Evolutionary conservation across 2,888 invertebrate species (phyloP), one percentile per base, ranked within the genome.

Genomic region (Dicycla oo): DNA sequence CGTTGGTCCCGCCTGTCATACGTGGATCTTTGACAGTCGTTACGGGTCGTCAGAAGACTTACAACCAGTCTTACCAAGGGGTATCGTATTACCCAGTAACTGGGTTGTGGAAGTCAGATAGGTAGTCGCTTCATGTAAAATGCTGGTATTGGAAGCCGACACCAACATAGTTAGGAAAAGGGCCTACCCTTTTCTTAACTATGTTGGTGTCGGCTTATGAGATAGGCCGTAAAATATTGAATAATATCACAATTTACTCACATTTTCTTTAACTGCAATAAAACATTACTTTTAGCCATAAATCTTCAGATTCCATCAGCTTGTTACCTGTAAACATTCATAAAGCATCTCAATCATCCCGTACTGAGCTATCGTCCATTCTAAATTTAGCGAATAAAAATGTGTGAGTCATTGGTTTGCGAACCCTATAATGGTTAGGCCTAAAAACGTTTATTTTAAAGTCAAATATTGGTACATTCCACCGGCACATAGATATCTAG

Each of bases 401-500:
- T 45, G n/a, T 49, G 23, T 58, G 69, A 30, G 40, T 53, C 45
- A 69, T 77, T 38, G 20, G 13, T 54, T 69, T 18, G 8, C 23
- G 45, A 69, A 11, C 45, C 51, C 58, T 69, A 8, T 40, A 30
- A 40, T 40, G 58, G 34, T 23, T 43, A 43, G 43, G 58, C 30
- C 70, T 58, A 38, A 53, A 57, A 69, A 45, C 20, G 13, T 69
- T 40, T 58, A 56, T 75, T 47, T 77, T 40, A n/a, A 74, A 47
- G 58, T 58, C 40, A 74, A 58, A 77, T 30, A 40, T 69, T 58
- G 13, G 26, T 10, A 69, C 30, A 47, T 78, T 58, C 20, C n/a
- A 13, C 30, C 11, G 8, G 18, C 3, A 30, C n/a, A n/a, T 0
- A 47, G 23, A 30, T 76, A 45, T 6, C 15, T 30, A 4, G 13